phyloP scores from a whole-genome alignment of 2,113 vertebrate species.

The Eolophus roseicapilla region DNA sequence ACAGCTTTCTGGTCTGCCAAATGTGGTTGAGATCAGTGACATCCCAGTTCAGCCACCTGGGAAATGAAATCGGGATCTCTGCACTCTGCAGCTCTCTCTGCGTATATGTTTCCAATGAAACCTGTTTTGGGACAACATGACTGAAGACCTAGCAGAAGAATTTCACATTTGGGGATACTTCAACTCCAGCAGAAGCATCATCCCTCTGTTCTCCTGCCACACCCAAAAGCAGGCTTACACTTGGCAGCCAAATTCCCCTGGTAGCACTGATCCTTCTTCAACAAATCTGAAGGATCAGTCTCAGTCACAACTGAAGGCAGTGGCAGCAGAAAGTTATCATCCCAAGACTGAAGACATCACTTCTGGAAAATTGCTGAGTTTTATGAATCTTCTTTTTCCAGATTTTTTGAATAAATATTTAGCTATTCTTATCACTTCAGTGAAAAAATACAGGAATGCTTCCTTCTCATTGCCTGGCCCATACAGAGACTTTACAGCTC shows the following conservation, averaged over 20 bases:
- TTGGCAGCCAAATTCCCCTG: not conserved
- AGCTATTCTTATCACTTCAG: not conserved
- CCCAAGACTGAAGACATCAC: not conserved
- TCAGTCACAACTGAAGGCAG: not conserved
- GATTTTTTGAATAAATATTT: not conserved
- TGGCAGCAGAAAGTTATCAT: not conserved
- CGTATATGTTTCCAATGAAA: not conserved
- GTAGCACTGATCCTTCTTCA: not conserved
- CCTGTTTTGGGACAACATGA: not conserved
- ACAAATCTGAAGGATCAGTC: not conserved
- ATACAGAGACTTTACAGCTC: not conserved
- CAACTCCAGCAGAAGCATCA: not conserved
- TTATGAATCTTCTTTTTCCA: not conserved
- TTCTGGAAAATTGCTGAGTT: not conserved
- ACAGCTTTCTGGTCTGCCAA: not conserved
- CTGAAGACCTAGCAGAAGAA: not conserved
- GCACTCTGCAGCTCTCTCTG: not conserved
- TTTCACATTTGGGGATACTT: not conserved
- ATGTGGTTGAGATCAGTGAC: accelerated
- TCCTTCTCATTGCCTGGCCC: not conserved
- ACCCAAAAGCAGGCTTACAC: not conserved
- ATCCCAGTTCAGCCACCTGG: accelerated
- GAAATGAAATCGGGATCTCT: not conserved
- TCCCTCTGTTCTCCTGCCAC: not conserved
- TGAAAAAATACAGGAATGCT: not conserved